These are phyloP conservation scores for Ammodytes marinus DNA, from an alignment of 2,113 vertebrate genomes.

Conservation along the genomic window DNA sequence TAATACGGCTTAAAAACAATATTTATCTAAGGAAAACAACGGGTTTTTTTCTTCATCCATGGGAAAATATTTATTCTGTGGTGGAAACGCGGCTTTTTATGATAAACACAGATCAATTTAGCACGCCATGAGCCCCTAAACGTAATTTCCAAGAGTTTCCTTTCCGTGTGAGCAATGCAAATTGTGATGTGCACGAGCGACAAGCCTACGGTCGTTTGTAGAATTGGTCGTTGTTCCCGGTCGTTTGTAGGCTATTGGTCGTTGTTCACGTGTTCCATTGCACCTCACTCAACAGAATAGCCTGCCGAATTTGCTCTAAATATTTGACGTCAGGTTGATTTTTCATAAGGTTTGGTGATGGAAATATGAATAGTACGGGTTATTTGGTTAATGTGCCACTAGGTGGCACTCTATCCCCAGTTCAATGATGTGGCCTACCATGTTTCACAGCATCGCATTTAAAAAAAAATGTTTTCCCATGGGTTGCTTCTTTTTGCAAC, in stretches of 20 bases:
- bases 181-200: constrained; percentile 25
- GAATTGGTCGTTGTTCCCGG: background rate
- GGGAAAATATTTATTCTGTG: too few species aligned
- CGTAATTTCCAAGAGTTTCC: constrained; percentile 15
- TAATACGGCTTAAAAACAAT: background rate
- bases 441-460: background rate
- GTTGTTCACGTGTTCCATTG: background rate
- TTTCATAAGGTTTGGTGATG: background rate
- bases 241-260: constrained; percentile 1
- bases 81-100: background rate
- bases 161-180: background rate
- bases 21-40: background rate
- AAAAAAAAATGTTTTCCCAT: background rate
- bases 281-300: background rate
- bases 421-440: background rate
- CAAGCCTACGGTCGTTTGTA: background rate
- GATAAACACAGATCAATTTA: background rate
- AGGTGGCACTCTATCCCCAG: constrained; percentile 57
- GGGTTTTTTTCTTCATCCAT: background rate
- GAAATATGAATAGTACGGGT: constrained; percentile 12
- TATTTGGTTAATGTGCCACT: background rate
- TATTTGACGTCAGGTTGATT: background rate
- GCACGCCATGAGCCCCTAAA: background rate
- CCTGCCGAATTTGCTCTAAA: background rate
- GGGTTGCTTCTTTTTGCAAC: background rate